Evolutionary conservation across 2,113 vertebrate species (phyloP).

Genomic region (Callocephalon fimbriatum): DNA sequence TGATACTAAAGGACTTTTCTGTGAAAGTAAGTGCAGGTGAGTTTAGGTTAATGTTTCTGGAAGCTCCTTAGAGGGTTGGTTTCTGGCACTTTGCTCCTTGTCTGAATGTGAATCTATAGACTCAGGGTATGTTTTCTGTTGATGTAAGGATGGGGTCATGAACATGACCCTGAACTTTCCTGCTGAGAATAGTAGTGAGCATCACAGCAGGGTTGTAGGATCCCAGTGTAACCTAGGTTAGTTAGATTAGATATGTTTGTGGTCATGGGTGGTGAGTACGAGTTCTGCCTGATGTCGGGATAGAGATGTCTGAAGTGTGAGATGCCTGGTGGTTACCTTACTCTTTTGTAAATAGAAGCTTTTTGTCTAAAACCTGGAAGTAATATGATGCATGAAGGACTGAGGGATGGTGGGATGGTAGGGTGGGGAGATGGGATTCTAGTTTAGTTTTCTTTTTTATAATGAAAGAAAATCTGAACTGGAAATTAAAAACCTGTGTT

Average conservation of each 20-base stretch:
- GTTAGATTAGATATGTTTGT: background rate
- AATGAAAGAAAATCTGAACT: background rate
- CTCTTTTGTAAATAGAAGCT: background rate
- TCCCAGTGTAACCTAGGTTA: background rate
- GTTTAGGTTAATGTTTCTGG: background rate
- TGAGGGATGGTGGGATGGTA: background rate
- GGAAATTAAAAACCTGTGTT: background rate
- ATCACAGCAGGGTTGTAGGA: background rate
- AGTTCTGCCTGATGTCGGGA: background rate
- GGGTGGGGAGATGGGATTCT: background rate
- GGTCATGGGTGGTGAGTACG: background rate
- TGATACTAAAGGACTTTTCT: background rate
- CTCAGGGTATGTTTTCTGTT: background rate
- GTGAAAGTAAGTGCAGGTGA: background rate
- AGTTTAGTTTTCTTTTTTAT: background rate
- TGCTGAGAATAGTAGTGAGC: accelerated
- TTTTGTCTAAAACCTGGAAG: background rate
- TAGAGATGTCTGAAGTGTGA: background rate
- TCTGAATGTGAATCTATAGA: background rate
- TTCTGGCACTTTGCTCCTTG: background rate
- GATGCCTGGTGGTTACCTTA: background rate
- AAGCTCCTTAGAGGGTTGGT: background rate
- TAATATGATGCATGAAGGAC: background rate
- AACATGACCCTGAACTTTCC: background rate
- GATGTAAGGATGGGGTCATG: background rate